Evolutionary conservation across 2,888 invertebrate genomes (phyloP).

Genomic region (Trissolcus japonicus): DNA sequence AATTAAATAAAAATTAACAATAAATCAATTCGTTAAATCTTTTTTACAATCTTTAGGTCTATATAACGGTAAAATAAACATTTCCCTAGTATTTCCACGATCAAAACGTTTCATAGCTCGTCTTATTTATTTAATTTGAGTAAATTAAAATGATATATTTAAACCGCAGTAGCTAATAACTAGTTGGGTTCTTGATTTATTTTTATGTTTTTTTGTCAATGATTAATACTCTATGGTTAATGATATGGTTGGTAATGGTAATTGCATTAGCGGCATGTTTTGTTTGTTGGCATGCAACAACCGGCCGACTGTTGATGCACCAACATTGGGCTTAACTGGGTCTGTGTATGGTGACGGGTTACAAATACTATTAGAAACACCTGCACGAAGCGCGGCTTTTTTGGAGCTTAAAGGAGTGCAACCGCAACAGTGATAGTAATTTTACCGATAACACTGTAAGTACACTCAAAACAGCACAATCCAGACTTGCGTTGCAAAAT

Average conservation of each 20-base stretch:
- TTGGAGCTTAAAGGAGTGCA: constrained; percentile 77
- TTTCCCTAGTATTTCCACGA: too few relatives aligned
- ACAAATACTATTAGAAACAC: constrained; percentile 78
- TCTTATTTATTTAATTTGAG: too few relatives aligned
- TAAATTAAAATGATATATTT: too few relatives aligned
- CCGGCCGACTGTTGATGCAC: constrained; percentile 70
- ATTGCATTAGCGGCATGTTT: constrained; percentile 75
- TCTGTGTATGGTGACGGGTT: constrained; percentile 72
- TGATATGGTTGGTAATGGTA: constrained; percentile 73
- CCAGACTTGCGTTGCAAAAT: constrained; percentile 28
- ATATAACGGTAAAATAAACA: too few relatives aligned
- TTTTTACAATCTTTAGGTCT: too few relatives aligned
- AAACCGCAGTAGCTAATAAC: too few relatives aligned
- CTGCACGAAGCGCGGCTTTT: constrained; percentile 81
- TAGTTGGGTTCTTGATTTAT: too few relatives aligned
- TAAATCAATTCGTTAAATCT: too few relatives aligned
- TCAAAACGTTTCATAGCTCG: too few relatives aligned
- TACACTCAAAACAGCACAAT: constrained; percentile 54
- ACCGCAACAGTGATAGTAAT: constrained; percentile 72
- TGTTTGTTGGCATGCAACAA: constrained; percentile 75
- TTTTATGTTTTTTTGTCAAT: too few relatives aligned
- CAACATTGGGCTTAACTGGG: constrained; percentile 68
- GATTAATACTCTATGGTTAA: not conserved
- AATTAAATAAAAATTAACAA: too few relatives aligned
- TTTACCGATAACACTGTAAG: constrained; percentile 71